These are phyloP conservation scores for Acestrorhynchus altus DNA, from an alignment of 2,797 vertebrate species.

Conservation along the genomic window DNA sequence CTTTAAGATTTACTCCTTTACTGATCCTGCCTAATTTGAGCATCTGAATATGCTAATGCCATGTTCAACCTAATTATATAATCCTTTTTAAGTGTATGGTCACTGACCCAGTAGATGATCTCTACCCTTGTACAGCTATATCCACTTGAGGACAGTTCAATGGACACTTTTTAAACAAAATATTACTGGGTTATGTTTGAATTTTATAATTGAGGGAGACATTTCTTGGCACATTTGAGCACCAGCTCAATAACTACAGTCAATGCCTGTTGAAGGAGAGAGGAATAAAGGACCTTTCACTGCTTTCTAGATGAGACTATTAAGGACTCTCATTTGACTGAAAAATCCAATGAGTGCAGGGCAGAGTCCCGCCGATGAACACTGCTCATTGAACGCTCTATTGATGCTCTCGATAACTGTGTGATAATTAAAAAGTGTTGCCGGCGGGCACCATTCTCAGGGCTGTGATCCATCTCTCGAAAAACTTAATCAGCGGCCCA, in stretches of 20 bases:
- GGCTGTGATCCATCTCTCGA: constrained; percentile 43
- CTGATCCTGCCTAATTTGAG: too few species aligned
- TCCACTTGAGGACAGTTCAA: constrained; percentile 4
- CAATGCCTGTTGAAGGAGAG: constrained; percentile 29
- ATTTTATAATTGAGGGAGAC: constrained; percentile 24
- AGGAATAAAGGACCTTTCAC: constrained; percentile 47
- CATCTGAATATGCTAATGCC: neutral
- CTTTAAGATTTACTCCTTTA: too few species aligned
- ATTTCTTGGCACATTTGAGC: constrained; percentile 25
- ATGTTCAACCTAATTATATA: neutral
- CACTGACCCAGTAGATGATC: neutral
- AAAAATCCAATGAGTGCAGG: constrained; percentile 46
- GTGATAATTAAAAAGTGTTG: constrained; percentile 55
- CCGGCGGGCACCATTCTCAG: constrained; percentile 40
- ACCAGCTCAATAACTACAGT: constrained; percentile 46
- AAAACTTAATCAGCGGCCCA: constrained; percentile 48
- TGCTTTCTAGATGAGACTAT: constrained; percentile 49
- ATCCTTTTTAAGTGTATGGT: neutral
- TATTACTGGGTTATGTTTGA: constrained; percentile 16
- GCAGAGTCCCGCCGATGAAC: constrained; percentile 38
- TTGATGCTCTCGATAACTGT: constrained; percentile 52
- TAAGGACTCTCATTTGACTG: constrained; percentile 39
- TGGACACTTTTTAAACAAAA: constrained; percentile 26
- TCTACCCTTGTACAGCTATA: too few species aligned
- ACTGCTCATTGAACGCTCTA: constrained; percentile 36